These are phyloP conservation scores for Microctonus aethiopoides DNA, from an alignment of 2,888 invertebrate genomes.

Conservation along the genomic window DNA sequence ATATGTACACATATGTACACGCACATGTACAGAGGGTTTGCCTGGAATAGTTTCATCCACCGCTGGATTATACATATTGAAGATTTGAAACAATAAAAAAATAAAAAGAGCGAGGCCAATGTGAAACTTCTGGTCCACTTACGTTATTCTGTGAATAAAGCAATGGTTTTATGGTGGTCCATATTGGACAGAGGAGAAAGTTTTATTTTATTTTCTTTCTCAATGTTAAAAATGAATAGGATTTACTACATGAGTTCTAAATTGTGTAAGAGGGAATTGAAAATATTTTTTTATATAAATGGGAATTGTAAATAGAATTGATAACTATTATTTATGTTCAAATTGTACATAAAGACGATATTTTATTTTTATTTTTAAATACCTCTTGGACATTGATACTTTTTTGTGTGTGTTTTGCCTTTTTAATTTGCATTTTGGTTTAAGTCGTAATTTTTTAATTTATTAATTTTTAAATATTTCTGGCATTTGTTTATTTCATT, in stretches of 20 bases:
- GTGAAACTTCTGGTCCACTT: not conserved
- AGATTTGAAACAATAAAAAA: not conserved
- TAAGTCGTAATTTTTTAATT: constrained; percentile 28
- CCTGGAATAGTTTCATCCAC: not conserved
- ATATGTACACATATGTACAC: not conserved
- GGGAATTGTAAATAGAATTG: not conserved
- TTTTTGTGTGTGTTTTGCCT: constrained; percentile 47
- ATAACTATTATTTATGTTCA: constrained; percentile 41
- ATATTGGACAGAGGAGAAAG: not conserved
- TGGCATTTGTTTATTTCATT: constrained; percentile 37
- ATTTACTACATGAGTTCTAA: not conserved
- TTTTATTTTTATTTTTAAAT: constrained; percentile 58
- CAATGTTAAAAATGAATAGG: not conserved
- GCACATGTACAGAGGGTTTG: not conserved
- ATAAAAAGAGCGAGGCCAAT: not conserved
- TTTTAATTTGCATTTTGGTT: constrained; percentile 24
- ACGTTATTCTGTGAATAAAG: not conserved
- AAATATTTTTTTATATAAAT: not conserved
- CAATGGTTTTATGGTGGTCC: not conserved
- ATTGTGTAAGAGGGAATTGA: not conserved
- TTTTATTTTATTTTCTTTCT: not conserved
- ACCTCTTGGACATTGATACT: constrained; percentile 64
- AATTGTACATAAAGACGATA: constrained; percentile 65
- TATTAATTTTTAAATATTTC: constrained; percentile 42
- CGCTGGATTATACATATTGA: not conserved